Conservation (phyloP, 2,113 vertebrate species). For the Rattus norvegicus region DNA sequence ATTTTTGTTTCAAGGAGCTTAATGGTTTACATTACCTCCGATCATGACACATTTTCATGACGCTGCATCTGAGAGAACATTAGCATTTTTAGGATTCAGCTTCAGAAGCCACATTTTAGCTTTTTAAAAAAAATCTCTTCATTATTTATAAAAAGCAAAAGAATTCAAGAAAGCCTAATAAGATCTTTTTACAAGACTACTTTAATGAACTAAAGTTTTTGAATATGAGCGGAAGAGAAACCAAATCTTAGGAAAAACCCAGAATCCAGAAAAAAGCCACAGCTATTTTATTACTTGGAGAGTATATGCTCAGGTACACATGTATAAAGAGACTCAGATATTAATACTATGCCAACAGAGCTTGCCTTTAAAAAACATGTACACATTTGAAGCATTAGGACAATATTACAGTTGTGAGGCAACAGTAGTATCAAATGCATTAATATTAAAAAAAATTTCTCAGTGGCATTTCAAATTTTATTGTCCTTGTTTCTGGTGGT, state of each 20-base stretch:
- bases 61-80: background rate
- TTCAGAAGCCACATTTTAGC: constrained; percentile 33
- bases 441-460: constrained; percentile 18
- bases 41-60: constrained; percentile 29
- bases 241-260: constrained; percentile 37
- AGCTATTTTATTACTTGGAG: background rate
- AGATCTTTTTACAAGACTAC: constrained; percentile 30
- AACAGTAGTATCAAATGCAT: constrained; percentile 2
- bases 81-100: constrained; percentile 38
- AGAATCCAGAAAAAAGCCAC: constrained; percentile 33
- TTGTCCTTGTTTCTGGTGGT: constrained; percentile 38
- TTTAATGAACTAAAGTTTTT: constrained; percentile 37
- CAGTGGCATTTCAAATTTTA: constrained; percentile 52
- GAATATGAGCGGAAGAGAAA: background rate
- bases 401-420: background rate
- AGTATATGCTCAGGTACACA: background rate
- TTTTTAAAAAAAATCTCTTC: constrained; percentile 8
- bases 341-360: background rate
- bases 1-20: constrained; percentile 19
- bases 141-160: constrained; percentile 6
- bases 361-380: background rate
- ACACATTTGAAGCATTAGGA: constrained; percentile 35
- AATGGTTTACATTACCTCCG: constrained; percentile 38
- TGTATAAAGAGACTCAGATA: background rate
- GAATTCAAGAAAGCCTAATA: constrained; percentile 1